Evolutionary conservation across 2,113 vertebrate genomes (phyloP).

Genomic region (Delphinapterus leucas): DNA sequence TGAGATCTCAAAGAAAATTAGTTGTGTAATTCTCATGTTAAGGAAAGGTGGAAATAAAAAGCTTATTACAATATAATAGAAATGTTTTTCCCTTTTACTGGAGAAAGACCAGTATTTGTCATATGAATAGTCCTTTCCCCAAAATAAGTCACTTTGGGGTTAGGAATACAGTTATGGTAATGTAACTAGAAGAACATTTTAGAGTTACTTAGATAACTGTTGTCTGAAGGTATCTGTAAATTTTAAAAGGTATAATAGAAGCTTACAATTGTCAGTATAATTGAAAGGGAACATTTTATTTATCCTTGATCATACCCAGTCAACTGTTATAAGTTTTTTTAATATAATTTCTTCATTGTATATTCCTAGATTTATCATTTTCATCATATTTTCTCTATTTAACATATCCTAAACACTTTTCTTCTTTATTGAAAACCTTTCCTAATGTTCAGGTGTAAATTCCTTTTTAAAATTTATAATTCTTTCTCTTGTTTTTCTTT

Average conservation of each 20-base stretch:
- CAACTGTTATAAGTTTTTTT: background rate
- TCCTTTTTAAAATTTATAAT: background rate
- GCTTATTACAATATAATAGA: background rate
- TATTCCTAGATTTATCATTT: conserved; percentile 5
- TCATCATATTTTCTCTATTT: background rate
- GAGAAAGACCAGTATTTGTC: background rate
- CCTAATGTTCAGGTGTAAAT: background rate
- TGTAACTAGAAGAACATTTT: background rate
- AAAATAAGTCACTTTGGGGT: background rate
- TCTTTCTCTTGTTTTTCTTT: background rate
- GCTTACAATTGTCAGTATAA: background rate
- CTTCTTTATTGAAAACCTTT: background rate
- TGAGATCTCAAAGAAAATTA: background rate
- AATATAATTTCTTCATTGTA: background rate
- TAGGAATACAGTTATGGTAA: background rate
- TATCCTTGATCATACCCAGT: background rate
- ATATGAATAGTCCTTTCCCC: background rate
- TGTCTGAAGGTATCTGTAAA: background rate
- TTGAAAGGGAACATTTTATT: background rate
- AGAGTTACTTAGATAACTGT: background rate
- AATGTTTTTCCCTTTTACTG: background rate
- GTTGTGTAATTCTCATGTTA: background rate
- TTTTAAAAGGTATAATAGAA: background rate
- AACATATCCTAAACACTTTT: background rate
- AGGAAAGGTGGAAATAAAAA: background rate